Percentiles rank a stretch among this genome's conserved stretches.
Conservation (phyloP, 2,888 invertebrate genomes). For the Spicauda simplicius region DNA sequence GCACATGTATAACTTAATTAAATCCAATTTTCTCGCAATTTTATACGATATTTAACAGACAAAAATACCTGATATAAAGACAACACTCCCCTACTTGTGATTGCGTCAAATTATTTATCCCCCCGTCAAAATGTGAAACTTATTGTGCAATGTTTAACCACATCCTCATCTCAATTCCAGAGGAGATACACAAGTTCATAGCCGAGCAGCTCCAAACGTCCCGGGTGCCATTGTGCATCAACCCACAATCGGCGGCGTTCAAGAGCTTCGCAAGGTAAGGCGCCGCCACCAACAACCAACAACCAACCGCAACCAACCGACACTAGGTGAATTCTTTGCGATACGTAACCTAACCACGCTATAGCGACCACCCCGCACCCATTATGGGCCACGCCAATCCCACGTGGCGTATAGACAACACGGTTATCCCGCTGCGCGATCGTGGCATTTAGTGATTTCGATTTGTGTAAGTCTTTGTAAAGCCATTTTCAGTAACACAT, state of each 20-base stretch:
- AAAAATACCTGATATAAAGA: too few species aligned
- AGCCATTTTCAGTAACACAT: not conserved
- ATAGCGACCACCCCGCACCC: conserved; percentile 80
- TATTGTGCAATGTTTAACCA: not conserved
- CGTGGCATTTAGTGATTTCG: not conserved
- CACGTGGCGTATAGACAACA: conserved; percentile 60
- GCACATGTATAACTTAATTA: too few species aligned
- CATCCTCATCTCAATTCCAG: conserved; percentile 77
- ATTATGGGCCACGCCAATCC: conserved; percentile 60
- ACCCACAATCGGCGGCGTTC: conserved; percentile 99
- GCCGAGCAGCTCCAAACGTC: conserved; percentile 97
- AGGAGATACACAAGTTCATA: conserved; percentile 99
- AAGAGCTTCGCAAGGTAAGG: conserved; percentile 99
- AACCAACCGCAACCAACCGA: conserved; percentile 72
- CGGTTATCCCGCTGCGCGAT: conserved; percentile 59
- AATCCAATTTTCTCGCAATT: too few species aligned
- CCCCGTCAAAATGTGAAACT: too few species aligned
- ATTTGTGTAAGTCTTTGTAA: not conserved
- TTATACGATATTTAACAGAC: too few species aligned
- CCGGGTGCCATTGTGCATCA: conserved; percentile 99
- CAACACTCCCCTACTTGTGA: too few species aligned
- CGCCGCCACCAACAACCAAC: conserved; percentile 58
- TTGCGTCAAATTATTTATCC: too few species aligned
- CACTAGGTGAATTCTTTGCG: conserved; percentile 85
- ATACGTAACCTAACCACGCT: conserved; percentile 67